phyloP scores from a whole-genome alignment of 2,113 vertebrate genomes.

The Hypocryptadius cinnamomeus region DNA sequence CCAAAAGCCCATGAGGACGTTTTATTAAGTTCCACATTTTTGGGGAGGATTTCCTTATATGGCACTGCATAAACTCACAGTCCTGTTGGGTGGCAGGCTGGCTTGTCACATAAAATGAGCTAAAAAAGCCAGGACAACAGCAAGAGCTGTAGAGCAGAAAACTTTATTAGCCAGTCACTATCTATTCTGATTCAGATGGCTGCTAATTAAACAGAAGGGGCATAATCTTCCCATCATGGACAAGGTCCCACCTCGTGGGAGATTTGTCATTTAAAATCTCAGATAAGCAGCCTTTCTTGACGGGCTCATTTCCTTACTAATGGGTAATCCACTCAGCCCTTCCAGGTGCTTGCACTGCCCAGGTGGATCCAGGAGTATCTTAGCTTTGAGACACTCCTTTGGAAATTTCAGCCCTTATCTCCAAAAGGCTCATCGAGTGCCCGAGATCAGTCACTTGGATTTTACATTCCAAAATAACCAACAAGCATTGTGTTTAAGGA shows the following conservation, averaged over 20 bases:
- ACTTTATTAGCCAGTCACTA: background rate
- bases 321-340: background rate
- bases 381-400: background rate
- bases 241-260: background rate
- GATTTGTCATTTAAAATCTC: background rate
- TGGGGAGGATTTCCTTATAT: background rate
- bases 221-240: background rate
- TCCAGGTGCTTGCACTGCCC: background rate
- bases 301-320: background rate
- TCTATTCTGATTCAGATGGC: background rate
- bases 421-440: background rate
- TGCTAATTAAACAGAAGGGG: background rate
- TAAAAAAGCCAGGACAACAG: background rate
- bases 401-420: background rate
- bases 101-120: background rate
- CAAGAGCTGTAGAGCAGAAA: background rate
- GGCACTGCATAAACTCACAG: background rate
- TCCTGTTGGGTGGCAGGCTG: background rate
- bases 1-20: background rate
- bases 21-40: background rate
- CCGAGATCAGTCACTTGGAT: background rate
- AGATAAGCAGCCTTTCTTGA: background rate
- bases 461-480: background rate
- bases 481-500: background rate
- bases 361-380: background rate